A percentile compares a stretch with the other conserved stretches of the same genome.
Evolutionary conservation across 2,113 vertebrate genomes (phyloP).

Genomic region (Macroglossus sobrinus): DNA sequence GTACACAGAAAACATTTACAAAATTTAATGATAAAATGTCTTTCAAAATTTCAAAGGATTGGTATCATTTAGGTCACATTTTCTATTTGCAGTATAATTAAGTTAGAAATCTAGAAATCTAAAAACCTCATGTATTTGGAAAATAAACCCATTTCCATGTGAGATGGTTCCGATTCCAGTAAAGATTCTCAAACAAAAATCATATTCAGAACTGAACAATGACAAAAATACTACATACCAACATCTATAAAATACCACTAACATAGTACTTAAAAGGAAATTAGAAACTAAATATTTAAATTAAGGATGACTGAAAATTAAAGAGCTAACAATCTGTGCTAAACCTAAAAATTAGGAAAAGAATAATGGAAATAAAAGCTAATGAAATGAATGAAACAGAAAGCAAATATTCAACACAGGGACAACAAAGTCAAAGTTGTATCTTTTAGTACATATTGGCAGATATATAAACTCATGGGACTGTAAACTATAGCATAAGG

Average conservation of each 20-base stretch:
- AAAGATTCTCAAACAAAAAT: background rate
- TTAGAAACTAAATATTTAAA: background rate
- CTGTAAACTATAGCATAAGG: background rate
- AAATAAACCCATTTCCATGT: background rate
- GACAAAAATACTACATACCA: background rate
- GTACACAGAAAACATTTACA: background rate
- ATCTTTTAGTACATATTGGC: background rate
- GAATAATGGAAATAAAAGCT: background rate
- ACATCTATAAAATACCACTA: background rate
- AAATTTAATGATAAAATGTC: background rate
- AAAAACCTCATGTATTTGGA: background rate
- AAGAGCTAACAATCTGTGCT: background rate
- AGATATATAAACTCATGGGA: background rate
- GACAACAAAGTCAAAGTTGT: background rate
- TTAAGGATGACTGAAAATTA: background rate
- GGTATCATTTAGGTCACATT: background rate
- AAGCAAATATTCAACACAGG: background rate
- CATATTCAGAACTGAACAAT: background rate
- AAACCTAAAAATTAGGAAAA: background rate
- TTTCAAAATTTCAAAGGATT: background rate
- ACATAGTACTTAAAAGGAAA: background rate
- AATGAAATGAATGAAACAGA: background rate
- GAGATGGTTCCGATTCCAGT: background rate
- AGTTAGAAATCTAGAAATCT: background rate
- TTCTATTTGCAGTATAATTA: background rate